Evolutionary conservation across 2,113 vertebrate species (phyloP).

Genomic region (Pedionomus torquatus): DNA sequence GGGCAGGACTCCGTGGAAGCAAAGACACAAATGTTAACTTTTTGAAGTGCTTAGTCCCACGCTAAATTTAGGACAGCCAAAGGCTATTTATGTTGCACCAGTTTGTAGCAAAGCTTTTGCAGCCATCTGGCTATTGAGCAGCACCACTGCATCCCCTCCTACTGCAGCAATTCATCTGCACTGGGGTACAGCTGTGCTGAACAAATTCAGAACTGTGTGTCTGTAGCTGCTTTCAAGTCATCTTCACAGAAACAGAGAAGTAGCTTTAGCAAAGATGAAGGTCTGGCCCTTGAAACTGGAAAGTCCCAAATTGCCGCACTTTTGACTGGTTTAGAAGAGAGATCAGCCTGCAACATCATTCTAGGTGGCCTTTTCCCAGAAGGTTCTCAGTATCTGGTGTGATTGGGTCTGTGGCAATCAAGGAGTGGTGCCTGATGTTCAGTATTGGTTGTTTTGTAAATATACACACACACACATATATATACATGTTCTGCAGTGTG

Average conservation of each 20-base stretch:
- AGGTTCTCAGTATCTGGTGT: neutral
- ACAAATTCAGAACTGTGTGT: neutral
- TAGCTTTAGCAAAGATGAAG: neutral
- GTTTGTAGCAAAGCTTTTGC: slow-evolving; percentile 36
- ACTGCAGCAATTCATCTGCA: neutral
- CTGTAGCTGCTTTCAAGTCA: neutral
- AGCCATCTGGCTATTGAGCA: slow-evolving; percentile 44
- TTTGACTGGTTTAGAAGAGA: neutral
- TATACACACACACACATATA: neutral
- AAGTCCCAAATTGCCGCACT: neutral
- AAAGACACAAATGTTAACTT: neutral
- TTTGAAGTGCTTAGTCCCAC: neutral
- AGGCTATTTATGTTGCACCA: slow-evolving; percentile 18
- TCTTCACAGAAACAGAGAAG: neutral
- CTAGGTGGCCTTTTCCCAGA: neutral
- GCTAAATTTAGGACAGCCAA: slow-evolving; percentile 17
- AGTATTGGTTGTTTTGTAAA: neutral
- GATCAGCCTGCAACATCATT: neutral
- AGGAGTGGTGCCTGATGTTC: neutral
- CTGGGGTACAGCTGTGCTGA: neutral
- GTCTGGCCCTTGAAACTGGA: neutral
- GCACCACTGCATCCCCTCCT: neutral
- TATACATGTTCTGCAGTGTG: neutral
- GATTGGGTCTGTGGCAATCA: neutral
- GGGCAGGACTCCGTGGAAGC: neutral